These are phyloP conservation scores for Chloroceryle aenea DNA, from an alignment of 2,113 vertebrate genomes.

Conservation along the genomic window DNA sequence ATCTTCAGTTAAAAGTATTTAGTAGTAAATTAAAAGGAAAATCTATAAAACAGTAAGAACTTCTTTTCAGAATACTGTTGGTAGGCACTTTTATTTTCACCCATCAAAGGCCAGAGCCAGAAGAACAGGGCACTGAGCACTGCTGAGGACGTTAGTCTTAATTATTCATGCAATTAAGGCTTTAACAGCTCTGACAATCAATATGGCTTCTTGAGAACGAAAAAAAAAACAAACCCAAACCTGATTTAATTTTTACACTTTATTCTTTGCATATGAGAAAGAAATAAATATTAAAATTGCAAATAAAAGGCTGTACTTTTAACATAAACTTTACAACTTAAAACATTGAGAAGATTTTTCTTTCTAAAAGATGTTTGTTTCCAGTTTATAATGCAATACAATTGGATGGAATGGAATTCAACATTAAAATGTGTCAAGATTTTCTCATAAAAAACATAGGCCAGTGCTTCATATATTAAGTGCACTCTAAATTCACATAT, in stretches of 20 bases:
- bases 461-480: neutral
- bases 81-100: constrained; percentile 2
- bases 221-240: neutral
- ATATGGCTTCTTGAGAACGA: neutral
- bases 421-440: neutral
- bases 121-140: neutral
- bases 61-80: neutral
- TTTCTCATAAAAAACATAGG: neutral
- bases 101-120: neutral
- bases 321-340: neutral
- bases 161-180: neutral
- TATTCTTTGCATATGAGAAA: neutral
- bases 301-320: neutral
- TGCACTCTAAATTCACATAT: neutral
- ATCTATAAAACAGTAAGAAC: neutral
- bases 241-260: neutral
- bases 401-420: neutral
- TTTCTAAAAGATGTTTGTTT: neutral
- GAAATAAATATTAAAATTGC: neutral
- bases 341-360: neutral
- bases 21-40: constrained; percentile 13
- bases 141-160: neutral
- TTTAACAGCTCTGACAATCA: neutral
- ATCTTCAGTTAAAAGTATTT: neutral
- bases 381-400: neutral